A percentile compares a stretch with the other conserved stretches of the same genome.
Evolutionary conservation across 2,113 vertebrate genomes (phyloP).

Genomic region (Cyanoramphus novaezelandiae): DNA sequence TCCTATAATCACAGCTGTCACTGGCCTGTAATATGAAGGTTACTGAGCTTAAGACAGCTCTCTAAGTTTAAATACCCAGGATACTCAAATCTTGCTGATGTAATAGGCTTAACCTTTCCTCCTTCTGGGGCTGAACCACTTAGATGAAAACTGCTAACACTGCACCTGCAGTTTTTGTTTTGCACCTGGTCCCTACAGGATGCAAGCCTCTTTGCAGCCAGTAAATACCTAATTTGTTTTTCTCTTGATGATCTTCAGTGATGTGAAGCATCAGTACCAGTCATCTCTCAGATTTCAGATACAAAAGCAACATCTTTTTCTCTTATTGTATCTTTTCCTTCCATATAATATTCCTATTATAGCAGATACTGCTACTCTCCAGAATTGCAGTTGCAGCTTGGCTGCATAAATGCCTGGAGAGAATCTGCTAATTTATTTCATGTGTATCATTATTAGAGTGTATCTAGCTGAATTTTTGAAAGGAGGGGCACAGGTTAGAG

Average conservation of each 20-base stretch:
- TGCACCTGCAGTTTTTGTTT: neutral
- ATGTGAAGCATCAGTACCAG: rapidly evolving
- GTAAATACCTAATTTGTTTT: neutral
- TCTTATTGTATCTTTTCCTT: neutral
- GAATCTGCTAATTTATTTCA: neutral
- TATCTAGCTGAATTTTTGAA: neutral
- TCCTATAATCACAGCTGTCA: neutral
- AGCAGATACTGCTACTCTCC: neutral
- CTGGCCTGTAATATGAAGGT: neutral
- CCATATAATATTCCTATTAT: neutral
- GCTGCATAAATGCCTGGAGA: neutral
- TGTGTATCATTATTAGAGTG: neutral
- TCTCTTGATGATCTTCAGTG: neutral
- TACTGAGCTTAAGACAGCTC: neutral
- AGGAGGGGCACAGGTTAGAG: neutral
- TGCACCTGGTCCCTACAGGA: neutral
- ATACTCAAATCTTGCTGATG: neutral
- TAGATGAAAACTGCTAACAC: neutral
- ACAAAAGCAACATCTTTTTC: neutral
- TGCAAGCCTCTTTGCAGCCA: neutral
- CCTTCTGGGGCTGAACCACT: neutral
- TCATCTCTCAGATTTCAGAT: neutral
- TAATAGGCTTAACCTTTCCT: neutral
- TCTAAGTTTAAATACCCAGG: neutral
- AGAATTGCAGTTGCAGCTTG: neutral